Percentiles rank a stretch among this genome's conserved stretches.
Conservation (phyloP, 2,113 vertebrate species). For the Zosterops hypoxanthus region DNA sequence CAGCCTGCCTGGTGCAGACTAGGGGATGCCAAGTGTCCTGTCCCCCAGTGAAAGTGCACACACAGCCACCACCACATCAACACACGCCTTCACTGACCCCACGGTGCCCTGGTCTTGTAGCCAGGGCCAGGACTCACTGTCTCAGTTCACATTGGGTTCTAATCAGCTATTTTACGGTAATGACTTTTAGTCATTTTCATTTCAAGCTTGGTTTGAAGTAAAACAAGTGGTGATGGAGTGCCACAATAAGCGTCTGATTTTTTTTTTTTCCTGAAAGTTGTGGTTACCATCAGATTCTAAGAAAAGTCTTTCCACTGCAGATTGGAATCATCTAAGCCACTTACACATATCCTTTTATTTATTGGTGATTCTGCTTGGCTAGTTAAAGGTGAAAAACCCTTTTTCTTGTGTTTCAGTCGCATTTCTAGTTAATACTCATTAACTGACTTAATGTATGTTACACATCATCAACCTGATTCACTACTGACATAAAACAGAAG, state of each 20-base stretch:
- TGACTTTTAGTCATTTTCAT: constrained; percentile 41
- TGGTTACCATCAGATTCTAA: constrained; percentile 58
- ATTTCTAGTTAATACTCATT: constrained; percentile 64
- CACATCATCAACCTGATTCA: constrained; percentile 62
- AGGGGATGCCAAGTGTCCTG: neutral
- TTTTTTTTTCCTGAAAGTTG: constrained; percentile 25
- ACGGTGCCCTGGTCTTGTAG: neutral
- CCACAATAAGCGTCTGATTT: constrained; percentile 34
- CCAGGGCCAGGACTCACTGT: neutral
- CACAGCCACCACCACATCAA: neutral
- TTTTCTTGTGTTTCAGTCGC: constrained; percentile 38
- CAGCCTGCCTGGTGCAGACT: neutral
- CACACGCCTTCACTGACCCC: neutral
- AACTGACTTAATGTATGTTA: constrained; percentile 58
- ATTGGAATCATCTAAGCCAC: constrained; percentile 54
- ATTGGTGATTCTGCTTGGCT: constrained; percentile 27
- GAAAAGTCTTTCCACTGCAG: constrained; percentile 61
- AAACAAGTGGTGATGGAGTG: constrained; percentile 19
- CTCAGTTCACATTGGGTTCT: neutral
- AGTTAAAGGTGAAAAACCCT: constrained; percentile 12
- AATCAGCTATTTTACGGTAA: constrained; percentile 44
- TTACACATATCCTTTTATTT: constrained; percentile 50
- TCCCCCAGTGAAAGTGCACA: neutral
- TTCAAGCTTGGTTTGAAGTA: constrained; percentile 33
- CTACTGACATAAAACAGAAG: constrained; percentile 66